Percentiles rank a stretch among this genome's conserved stretches.
Evolutionary conservation across 2,113 vertebrate genomes (phyloP).

Genomic region (Aptenodytes patagonicus): DNA sequence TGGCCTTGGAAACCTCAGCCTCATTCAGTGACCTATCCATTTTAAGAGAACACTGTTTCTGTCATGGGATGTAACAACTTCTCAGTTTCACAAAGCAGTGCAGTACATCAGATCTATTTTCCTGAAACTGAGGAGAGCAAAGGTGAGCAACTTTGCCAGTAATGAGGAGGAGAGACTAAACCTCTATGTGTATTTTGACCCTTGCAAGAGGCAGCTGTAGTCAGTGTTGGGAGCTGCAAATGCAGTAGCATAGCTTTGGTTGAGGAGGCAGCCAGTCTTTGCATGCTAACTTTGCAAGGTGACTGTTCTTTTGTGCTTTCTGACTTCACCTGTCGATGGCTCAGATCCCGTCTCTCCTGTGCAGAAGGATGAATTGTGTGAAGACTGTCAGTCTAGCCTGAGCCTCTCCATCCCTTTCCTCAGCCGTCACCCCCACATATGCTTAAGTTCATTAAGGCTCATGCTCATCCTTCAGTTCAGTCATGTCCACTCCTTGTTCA

Average conservation of each 20-base stretch:
- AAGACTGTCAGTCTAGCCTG: not conserved
- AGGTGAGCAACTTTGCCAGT: not conserved
- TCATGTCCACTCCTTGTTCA: not conserved
- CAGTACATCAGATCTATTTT: not conserved
- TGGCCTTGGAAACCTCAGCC: not conserved
- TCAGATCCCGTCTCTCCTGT: not conserved
- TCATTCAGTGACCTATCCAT: not conserved
- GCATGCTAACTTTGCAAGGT: not conserved
- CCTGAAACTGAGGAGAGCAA: not conserved
- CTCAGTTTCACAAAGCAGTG: not conserved
- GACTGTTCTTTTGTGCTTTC: not conserved
- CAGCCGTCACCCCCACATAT: fast-evolving
- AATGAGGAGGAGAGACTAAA: not conserved
- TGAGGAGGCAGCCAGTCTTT: not conserved
- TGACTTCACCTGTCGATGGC: not conserved
- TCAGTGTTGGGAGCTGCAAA: not conserved
- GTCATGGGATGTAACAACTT: not conserved
- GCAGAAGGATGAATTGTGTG: not conserved
- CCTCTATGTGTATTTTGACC: not conserved
- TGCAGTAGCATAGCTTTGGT: not conserved
- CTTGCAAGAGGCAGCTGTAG: not conserved
- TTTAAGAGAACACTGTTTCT: not conserved
- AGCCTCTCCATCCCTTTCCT: not conserved
- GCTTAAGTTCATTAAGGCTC: not conserved
- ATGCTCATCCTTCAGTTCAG: not conserved